Conservation (phyloP, 2,797 vertebrate species). For the Hippopotamyrus pictus region DNA sequence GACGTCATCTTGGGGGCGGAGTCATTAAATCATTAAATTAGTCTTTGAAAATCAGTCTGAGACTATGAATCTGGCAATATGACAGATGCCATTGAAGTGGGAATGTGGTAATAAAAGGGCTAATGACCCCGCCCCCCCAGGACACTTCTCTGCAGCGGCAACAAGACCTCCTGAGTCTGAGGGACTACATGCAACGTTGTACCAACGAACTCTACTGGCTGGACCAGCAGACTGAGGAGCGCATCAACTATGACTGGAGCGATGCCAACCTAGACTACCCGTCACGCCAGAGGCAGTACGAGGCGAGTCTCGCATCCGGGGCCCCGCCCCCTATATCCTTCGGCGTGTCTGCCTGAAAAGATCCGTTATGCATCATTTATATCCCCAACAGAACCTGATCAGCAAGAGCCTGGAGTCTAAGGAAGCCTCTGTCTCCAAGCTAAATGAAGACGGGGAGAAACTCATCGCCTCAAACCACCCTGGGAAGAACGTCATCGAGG, state of each 20-base stretch:
- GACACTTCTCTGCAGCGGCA: conserved; percentile 70
- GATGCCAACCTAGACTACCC: conserved; percentile 87
- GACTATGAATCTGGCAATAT: not conserved
- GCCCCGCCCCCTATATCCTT: not conserved
- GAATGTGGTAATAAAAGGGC: not conserved
- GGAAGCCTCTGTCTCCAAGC: conserved; percentile 78
- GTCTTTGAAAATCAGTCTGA: not conserved
- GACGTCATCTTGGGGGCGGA: not conserved
- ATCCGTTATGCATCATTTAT: not conserved
- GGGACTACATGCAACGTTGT: conserved; percentile 95
- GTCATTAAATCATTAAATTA: not conserved
- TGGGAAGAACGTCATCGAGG: conserved; percentile 81
- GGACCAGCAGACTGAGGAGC: conserved; percentile 89
- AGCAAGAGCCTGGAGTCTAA: conserved; percentile 87
- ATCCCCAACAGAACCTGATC: conserved; percentile 76
- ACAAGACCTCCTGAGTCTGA: conserved; percentile 77
- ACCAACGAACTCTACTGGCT: conserved; percentile 98
- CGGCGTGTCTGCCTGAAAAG: not conserved
- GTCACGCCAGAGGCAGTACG: conserved; percentile 85
- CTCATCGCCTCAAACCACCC: conserved; percentile 74
- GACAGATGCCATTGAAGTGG: not conserved
- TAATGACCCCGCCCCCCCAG: conserved; percentile 36
- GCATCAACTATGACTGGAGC: conserved; percentile 87
- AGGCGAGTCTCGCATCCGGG: conserved; percentile 58
- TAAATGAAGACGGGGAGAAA: conserved; percentile 81